Evolutionary conservation across 1,140 invertebrate genomes (phyloP).

Genomic region (Drosophila micromelanica): DNA sequence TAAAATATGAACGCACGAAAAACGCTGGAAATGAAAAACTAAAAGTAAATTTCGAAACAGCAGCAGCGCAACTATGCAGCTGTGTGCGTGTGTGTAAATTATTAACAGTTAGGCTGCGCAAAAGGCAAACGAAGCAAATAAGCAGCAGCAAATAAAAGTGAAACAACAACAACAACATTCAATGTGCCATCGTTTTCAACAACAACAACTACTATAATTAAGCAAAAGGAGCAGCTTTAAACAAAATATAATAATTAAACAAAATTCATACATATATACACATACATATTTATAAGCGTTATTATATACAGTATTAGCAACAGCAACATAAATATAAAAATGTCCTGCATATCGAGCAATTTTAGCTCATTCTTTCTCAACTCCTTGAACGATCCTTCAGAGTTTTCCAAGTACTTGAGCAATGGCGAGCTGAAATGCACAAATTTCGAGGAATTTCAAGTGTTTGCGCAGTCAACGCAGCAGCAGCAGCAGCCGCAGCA

Average conservation of each 20-base stretch:
- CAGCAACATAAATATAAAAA: slow-evolving; percentile 56
- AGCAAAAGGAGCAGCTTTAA: slow-evolving; percentile 55
- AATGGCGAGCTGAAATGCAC: slow-evolving; percentile 83
- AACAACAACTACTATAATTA: slow-evolving; percentile 29
- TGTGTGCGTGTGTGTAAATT: slow-evolving; percentile 49
- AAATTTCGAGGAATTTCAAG: slow-evolving; percentile 83
- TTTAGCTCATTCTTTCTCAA: slow-evolving; percentile 84
- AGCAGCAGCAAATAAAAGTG: slow-evolving; percentile 34
- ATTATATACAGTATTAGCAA: slow-evolving; percentile 67
- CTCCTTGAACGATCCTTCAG: slow-evolving; percentile 83
- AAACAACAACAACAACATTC: slow-evolving; percentile 26
- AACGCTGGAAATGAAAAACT: slow-evolving; percentile 61
- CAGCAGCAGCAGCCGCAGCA: slow-evolving; percentile 54
- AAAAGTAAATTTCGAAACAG: slow-evolving; percentile 62
- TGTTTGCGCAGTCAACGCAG: slow-evolving; percentile 67
- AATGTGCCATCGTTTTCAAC: slow-evolving; percentile 56
- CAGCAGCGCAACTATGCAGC: slow-evolving; percentile 38
- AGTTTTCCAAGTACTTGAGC: slow-evolving; percentile 84
- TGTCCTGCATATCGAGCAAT: slow-evolving; percentile 84
- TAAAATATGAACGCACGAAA: slow-evolving; percentile 78
- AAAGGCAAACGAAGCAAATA: slow-evolving; percentile 23
- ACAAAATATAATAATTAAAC: slow-evolving; percentile 49
- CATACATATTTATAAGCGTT: slow-evolving; percentile 27
- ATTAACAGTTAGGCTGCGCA: slow-evolving; percentile 47
- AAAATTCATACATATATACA: slow-evolving; percentile 40